Conservation (phyloP, 2,888 invertebrate species). For the Theodoxus fluviatilis region DNA sequence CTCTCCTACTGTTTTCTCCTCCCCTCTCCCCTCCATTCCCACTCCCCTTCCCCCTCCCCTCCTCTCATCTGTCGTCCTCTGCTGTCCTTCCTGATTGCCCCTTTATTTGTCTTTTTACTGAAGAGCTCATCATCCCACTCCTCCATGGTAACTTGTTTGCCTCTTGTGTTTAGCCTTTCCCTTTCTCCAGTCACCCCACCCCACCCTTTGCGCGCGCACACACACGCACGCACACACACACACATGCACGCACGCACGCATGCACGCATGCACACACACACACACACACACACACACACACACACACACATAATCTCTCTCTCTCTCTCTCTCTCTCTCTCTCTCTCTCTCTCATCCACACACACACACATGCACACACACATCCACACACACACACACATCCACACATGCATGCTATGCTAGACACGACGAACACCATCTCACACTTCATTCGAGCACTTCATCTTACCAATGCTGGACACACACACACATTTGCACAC, state of each 20-base stretch:
- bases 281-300: not conserved
- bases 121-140: too few relatives aligned
- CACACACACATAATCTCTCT: not conserved
- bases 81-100: too few relatives aligned
- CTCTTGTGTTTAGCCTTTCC: too few relatives aligned
- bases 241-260: conserved; percentile 14
- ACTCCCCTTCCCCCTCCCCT: too few relatives aligned
- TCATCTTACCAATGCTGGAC: not conserved
- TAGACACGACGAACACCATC: not conserved
- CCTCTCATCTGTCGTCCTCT: too few relatives aligned
- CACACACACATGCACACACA: conserved; percentile 1
- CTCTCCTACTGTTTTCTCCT: too few relatives aligned
- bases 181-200: too few relatives aligned
- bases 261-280: not conserved
- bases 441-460: not conserved
- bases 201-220: too few relatives aligned
- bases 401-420: not conserved
- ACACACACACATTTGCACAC: conserved; percentile 2
- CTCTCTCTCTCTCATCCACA: conserved; percentile 7
- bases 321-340: conserved; percentile 6
- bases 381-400: not conserved
- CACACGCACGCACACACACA: not conserved
- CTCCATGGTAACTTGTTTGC: too few relatives aligned
- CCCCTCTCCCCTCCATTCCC: too few relatives aligned
- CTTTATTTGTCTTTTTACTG: too few relatives aligned